Base-by-base conservation (phyloP, 2,888 invertebrate genomes). In the Galerucella pusilla region DNA sequence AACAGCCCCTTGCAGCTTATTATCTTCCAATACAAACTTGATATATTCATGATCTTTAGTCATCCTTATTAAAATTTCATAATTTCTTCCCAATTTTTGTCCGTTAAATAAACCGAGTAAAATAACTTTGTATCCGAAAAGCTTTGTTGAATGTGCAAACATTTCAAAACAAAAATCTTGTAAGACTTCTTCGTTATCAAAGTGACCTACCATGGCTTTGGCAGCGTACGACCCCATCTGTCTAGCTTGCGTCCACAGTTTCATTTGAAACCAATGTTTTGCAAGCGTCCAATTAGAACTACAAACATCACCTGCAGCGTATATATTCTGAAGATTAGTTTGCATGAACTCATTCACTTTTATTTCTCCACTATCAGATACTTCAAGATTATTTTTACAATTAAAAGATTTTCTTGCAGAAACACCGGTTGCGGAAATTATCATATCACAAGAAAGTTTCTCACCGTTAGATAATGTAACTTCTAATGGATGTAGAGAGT, bases 131-230 rank as follows among this genome's bases (percentile, higher is more conserved):
- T 93, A 95, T 3, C 96, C 97, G 89, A 98, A 99, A 81, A 99
- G 93, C 78, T 92, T 93, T 0, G 99, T 99, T 20, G 97, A 96
- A 88, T 99, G 99, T 0, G 97, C 94, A 85, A 99, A 99, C 52
- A 99, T 88, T 88, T 99, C 99, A 89, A 99, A 99, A 86, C 97
- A 97, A 87, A 99, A 97, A 87, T 99, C 99, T 88, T 94, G 95
- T 73, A 93, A 88, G 14, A 94, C 90, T 79, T 90, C 89, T 87
- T 94, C 92, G 9, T 90, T 89, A 12, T 87, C 90, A 9, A 90
- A 84, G 78, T 88, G 88, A 0, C 91, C 91, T 77, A 91, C 91
- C 96, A 99, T 98, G 74, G 94, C 93, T 86, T 95, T 94, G 0
- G 97, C 98, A 35, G 96, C 97, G 90, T 96, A 97, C 71, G 92